Conservation (phyloP, 2,888 invertebrate species). For the Cantharis nigra region DNA sequence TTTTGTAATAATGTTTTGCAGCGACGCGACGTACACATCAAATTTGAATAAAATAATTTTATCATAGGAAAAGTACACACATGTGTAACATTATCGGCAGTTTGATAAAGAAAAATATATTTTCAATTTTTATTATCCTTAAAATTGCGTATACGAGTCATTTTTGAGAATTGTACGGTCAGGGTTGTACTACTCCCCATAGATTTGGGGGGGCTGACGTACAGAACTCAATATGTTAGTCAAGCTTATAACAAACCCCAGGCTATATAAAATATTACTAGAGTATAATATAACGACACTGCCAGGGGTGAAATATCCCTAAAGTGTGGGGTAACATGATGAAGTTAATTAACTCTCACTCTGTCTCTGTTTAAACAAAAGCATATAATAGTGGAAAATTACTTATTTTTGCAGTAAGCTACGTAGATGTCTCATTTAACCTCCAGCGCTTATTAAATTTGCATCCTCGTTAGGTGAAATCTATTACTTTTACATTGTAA, state of each 20-base stretch:
- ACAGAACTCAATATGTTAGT: conserved; percentile 43
- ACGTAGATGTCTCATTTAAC: conserved; percentile 3
- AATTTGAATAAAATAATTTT: conserved; percentile 3
- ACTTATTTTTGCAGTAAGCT: conserved; percentile 42
- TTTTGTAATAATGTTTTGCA: not conserved
- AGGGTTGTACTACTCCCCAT: conserved; percentile 29
- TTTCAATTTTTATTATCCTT: not conserved
- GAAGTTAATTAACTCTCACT: conserved; percentile 48
- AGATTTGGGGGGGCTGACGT: conserved; percentile 31
- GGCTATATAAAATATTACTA: conserved; percentile 45
- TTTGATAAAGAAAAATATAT: not conserved
- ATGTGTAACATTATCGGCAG: not conserved
- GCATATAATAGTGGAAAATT: conserved; percentile 46
- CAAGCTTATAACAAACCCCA: conserved; percentile 40
- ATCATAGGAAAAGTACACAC: not conserved
- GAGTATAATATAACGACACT: conserved; percentile 47
- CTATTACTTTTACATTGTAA: not conserved
- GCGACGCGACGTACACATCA: not conserved
- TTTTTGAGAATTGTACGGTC: conserved; percentile 25
- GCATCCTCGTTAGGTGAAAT: not conserved
- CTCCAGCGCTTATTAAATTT: not conserved
- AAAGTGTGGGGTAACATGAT: conserved; percentile 44
- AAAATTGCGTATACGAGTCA: conserved; percentile 22
- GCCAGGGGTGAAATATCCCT: conserved; percentile 42
- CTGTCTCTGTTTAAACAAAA: conserved; percentile 48